Percentiles rank a stretch among this genome's conserved stretches.
Evolutionary conservation across 2,888 invertebrate species (phyloP).

Genomic region (Apodemia zela): DNA sequence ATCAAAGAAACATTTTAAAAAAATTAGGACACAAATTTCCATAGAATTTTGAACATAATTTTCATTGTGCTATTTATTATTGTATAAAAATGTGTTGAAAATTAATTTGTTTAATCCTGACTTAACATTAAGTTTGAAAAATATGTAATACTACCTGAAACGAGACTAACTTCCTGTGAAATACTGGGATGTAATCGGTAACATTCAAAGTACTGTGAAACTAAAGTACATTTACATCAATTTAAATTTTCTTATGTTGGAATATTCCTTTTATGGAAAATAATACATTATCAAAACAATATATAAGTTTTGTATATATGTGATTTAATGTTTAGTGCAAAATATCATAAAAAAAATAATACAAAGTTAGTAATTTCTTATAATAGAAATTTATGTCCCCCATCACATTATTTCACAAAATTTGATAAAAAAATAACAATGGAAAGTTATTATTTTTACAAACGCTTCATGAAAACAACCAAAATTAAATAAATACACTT

Average conservation of each 20-base stretch:
- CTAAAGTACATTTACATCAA: no score
- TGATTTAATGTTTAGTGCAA: no score
- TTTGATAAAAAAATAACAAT: not conserved
- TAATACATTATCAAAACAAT: no score
- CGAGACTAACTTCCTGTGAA: not conserved
- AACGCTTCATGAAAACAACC: not conserved
- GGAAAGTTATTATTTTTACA: not conserved
- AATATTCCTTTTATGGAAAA: no score
- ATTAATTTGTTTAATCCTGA: constrained; percentile 1
- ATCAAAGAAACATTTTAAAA: not conserved
- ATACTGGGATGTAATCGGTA: not conserved
- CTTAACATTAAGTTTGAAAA: constrained; percentile 9
- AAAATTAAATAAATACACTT: not conserved
- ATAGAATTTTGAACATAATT: not conserved
- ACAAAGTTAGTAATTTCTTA: no score
- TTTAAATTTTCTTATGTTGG: no score
- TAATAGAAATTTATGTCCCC: not conserved
- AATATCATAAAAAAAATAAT: no score
- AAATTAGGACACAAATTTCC: constrained; percentile 2
- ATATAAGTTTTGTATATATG: no score
- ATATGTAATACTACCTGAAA: constrained; percentile 1
- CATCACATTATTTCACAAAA: not conserved
- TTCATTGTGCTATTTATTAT: constrained; percentile 9
- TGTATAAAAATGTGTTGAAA: constrained; percentile 11
- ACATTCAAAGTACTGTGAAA: no score